phyloP scores from a whole-genome alignment of 2,113 vertebrate species.

The Paralichthys olivaceus region DNA sequence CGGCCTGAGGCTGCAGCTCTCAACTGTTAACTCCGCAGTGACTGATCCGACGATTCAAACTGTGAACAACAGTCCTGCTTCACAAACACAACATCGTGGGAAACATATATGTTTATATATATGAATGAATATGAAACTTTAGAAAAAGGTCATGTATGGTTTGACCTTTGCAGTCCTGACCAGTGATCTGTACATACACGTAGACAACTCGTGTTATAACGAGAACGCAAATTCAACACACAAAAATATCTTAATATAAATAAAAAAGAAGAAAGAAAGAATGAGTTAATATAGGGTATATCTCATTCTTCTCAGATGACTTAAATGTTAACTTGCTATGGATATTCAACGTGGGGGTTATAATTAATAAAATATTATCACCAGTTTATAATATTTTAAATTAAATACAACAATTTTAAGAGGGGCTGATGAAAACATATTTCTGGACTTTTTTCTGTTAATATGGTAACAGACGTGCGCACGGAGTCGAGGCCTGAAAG shows the following conservation, averaged over 20 bases:
- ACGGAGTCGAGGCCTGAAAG: constrained; percentile 6
- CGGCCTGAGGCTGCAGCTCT: constrained; percentile 43
- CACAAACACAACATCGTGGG: not conserved
- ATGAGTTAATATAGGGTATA: no score
- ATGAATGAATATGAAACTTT: not conserved
- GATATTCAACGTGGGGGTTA: not conserved
- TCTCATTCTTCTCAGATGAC: not conserved
- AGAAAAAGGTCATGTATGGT: constrained; percentile 37
- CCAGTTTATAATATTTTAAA: not conserved
- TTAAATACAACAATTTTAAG: not conserved
- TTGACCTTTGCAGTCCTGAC: constrained; percentile 64
- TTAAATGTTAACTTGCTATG: not conserved
- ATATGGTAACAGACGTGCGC: not conserved
- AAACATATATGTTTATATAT: not conserved
- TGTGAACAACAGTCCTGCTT: not conserved
- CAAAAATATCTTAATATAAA: not conserved
- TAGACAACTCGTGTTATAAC: not conserved
- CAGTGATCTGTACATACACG: not conserved
- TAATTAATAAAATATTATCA: not conserved
- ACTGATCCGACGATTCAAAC: not conserved
- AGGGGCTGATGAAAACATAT: not conserved
- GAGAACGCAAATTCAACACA: not conserved
- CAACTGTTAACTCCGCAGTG: constrained; percentile 58
- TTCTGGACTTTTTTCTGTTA: not conserved
- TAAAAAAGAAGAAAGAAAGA: not conserved